Evolutionary conservation across 2,888 invertebrate species (phyloP).

Genomic region (Macrophya alboannulata): DNA sequence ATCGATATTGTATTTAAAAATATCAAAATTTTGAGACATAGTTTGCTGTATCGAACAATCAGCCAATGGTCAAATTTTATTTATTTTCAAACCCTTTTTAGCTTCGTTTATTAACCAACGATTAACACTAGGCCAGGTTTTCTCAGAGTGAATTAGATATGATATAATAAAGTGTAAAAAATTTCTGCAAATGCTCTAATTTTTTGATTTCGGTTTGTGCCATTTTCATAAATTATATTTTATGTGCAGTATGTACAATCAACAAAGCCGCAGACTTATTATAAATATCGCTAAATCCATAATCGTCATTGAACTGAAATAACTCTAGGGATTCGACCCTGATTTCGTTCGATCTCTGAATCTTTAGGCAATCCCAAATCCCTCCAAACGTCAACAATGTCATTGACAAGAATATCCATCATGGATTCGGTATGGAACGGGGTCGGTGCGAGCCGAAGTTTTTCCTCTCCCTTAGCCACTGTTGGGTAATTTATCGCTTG

Average conservation of each 20-base stretch:
- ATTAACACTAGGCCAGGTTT: background rate
- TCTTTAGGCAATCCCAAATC: slow-evolving; percentile 85
- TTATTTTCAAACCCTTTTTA: background rate
- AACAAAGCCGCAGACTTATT: background rate
- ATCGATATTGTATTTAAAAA: too few species aligned
- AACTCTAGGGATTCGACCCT: slow-evolving; percentile 65
- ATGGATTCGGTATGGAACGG: slow-evolving; percentile 93
- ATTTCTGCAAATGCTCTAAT: background rate
- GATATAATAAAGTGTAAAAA: background rate
- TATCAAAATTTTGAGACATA: too few species aligned
- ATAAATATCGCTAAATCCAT: background rate
- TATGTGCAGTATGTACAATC: background rate
- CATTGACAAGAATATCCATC: slow-evolving; percentile 91
- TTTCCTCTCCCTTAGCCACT: slow-evolving; percentile 95
- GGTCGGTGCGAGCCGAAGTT: slow-evolving; percentile 96
- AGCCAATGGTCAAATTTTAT: background rate
- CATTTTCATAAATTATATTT: background rate
- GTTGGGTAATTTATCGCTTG: slow-evolving; percentile 99
- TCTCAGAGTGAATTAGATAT: background rate
- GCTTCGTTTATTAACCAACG: too few species aligned
- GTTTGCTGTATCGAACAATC: too few species aligned
- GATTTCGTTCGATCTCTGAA: slow-evolving; percentile 63
- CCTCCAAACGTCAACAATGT: slow-evolving; percentile 92
- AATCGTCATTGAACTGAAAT: slow-evolving; percentile 74
- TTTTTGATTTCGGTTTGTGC: background rate